Conservation (phyloP, 1,140 invertebrate genomes). For the Drosophila lini region DNA sequence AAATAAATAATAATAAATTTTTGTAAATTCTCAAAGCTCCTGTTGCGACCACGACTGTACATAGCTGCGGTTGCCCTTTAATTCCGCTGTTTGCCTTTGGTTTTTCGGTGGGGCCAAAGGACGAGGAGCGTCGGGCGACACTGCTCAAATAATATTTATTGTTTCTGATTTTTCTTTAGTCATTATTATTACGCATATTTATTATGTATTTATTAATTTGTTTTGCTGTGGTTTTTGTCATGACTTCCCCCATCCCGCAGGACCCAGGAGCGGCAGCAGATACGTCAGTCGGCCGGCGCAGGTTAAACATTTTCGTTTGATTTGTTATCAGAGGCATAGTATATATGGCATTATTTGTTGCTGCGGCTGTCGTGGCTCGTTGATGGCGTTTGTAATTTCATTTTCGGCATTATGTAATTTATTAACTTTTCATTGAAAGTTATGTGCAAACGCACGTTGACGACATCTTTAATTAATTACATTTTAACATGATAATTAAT, state of each 20-base stretch:
- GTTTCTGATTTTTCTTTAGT: constrained; percentile 82
- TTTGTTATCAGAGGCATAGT: constrained; percentile 65
- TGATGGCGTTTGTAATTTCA: constrained; percentile 79
- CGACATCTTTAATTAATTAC: constrained; percentile 83
- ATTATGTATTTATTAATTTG: constrained; percentile 82
- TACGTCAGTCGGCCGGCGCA: constrained; percentile 21
- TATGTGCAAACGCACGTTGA: constrained; percentile 70
- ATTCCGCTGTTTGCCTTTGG: constrained; percentile 37
- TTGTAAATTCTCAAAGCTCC: too few relatives aligned
- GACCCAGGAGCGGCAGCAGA: constrained; percentile 4
- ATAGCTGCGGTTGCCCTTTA: constrained; percentile 23
- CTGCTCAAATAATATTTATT: constrained; percentile 80
- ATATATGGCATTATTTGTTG: constrained; percentile 23
- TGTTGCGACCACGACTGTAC: not conserved
- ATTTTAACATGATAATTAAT: constrained; percentile 83
- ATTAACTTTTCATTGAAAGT: constrained; percentile 83
- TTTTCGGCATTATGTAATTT: constrained; percentile 82
- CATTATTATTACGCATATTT: constrained; percentile 80
- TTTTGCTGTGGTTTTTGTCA: constrained; percentile 68
- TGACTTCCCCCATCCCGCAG: not conserved
- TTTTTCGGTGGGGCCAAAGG: not conserved
- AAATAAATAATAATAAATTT: too few relatives aligned
- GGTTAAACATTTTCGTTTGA: constrained; percentile 67
- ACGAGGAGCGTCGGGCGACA: constrained; percentile 11
- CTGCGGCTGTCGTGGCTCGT: constrained; percentile 55